phyloP scores from a whole-genome alignment of 2,797 vertebrate genomes.

The Selene dorsalis region DNA sequence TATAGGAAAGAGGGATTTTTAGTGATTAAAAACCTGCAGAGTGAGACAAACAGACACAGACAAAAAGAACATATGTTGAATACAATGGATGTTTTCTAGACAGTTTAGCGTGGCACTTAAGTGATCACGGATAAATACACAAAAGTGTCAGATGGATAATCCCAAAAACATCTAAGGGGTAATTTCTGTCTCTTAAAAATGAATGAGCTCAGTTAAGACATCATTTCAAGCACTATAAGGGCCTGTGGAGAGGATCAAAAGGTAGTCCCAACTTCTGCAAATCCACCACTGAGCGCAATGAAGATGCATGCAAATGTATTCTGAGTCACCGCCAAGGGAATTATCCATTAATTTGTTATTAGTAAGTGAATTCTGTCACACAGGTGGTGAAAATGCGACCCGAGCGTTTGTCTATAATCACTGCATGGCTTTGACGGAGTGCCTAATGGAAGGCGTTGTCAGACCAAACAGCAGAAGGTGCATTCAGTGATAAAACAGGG shows the following conservation, averaged over 20 bases:
- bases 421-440: constrained; percentile 6
- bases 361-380: constrained; percentile 15
- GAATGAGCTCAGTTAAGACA: constrained; percentile 46
- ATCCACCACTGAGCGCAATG: constrained; percentile 35
- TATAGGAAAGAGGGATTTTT: background rate
- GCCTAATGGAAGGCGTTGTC: constrained; percentile 42
- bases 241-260: constrained; percentile 58
- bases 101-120: background rate
- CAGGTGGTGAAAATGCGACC: constrained; percentile 44
- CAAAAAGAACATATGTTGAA: background rate
- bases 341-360: constrained; percentile 43
- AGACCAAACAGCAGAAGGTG: constrained; percentile 34
- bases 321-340: background rate
- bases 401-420: constrained; percentile 48
- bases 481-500: constrained; percentile 55
- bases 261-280: constrained; percentile 34
- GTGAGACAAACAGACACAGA: background rate
- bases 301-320: constrained; percentile 51
- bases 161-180: constrained; percentile 45
- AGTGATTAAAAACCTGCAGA: background rate
- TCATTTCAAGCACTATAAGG: constrained; percentile 45
- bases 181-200: constrained; percentile 48
- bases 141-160: constrained; percentile 18
- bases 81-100: too few species aligned
- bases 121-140: constrained; percentile 29